Percentiles rank a stretch among this genome's conserved stretches.
Evolutionary conservation across 2,888 invertebrate genomes (phyloP).

Genomic region (Copidosoma aretas): DNA sequence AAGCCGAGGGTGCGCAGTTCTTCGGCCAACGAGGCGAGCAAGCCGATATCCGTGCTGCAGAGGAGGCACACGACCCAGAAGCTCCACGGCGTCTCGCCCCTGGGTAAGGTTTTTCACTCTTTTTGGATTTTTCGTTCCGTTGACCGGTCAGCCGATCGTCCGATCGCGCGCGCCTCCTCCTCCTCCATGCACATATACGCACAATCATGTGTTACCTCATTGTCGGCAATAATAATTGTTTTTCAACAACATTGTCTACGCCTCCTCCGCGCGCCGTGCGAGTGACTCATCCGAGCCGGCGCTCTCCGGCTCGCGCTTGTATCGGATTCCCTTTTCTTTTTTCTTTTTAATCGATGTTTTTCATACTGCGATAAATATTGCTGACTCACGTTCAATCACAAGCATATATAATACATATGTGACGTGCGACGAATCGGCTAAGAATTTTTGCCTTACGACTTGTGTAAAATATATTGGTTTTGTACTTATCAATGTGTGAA

Average conservation of each 20-base stretch:
- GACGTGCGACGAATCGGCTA: constrained; percentile 26
- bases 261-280: not conserved
- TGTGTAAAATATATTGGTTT: constrained; percentile 28
- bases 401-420: too few relatives aligned
- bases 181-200: constrained; percentile 7
- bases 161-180: too few relatives aligned
- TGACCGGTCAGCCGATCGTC: too few relatives aligned
- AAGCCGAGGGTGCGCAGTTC: constrained; percentile 72
- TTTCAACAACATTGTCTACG: not conserved
- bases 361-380: constrained; percentile 36
- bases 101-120: constrained; percentile 52
- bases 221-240: constrained; percentile 17
- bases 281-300: not conserved
- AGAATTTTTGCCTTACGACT: not conserved
- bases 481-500: constrained; percentile 16
- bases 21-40: constrained; percentile 76
- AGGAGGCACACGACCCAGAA: constrained; percentile 69
- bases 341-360: constrained; percentile 38
- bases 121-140: too few relatives aligned
- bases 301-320: not conserved
- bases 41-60: constrained; percentile 68
- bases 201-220: constrained; percentile 9
- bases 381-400: constrained; percentile 38
- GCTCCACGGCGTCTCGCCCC: constrained; percentile 57
- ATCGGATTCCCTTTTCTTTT: constrained; percentile 17